Percentiles rank a stretch among this genome's conserved stretches.
phyloP scores from a whole-genome alignment of 1,140 invertebrate genomes.

The Drosophila miranda region DNA sequence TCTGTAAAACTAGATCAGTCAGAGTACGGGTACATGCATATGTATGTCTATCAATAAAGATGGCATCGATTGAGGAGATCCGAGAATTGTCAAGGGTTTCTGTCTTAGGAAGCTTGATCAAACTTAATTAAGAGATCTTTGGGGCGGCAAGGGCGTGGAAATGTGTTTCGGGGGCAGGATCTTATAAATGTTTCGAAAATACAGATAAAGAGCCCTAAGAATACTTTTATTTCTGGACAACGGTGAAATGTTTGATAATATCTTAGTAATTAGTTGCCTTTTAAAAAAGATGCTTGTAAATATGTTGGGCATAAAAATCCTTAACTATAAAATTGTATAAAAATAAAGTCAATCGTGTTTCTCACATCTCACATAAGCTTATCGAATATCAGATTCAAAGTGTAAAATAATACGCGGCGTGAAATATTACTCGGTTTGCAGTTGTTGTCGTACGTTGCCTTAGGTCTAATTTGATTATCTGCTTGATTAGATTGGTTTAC shows the following conservation, averaged over 20 bases:
- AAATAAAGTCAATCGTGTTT: constrained; percentile 4
- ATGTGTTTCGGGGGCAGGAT: constrained; percentile 9
- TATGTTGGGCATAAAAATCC: constrained; percentile 13
- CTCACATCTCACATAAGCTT: neutral
- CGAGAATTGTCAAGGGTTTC: constrained; percentile 18
- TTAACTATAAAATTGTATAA: constrained; percentile 27
- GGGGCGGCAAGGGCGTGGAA: constrained; percentile 5
- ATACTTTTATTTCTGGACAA: constrained; percentile 34
- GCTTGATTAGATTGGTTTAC: constrained; percentile 77
- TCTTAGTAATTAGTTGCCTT: constrained; percentile 25
- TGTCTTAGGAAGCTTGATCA: constrained; percentile 11
- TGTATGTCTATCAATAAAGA: constrained; percentile 25
- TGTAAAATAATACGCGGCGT: constrained; percentile 33
- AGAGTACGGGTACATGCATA: constrained; percentile 10
- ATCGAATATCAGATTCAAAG: constrained; percentile 15
- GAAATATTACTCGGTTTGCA: constrained; percentile 1
- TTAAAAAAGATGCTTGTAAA: constrained; percentile 13
- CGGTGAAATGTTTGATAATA: constrained; percentile 15
- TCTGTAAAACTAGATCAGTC: constrained; percentile 50
- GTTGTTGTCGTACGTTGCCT: constrained; percentile 21
- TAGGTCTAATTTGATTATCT: constrained; percentile 68
- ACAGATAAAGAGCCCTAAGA: constrained; percentile 7
- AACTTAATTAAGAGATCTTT: constrained; percentile 42
- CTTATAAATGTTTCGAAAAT: constrained; percentile 9
- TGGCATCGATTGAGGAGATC: constrained; percentile 56